Conservation (phyloP, 2,888 invertebrate species). For the Ophion obscuratus region DNA sequence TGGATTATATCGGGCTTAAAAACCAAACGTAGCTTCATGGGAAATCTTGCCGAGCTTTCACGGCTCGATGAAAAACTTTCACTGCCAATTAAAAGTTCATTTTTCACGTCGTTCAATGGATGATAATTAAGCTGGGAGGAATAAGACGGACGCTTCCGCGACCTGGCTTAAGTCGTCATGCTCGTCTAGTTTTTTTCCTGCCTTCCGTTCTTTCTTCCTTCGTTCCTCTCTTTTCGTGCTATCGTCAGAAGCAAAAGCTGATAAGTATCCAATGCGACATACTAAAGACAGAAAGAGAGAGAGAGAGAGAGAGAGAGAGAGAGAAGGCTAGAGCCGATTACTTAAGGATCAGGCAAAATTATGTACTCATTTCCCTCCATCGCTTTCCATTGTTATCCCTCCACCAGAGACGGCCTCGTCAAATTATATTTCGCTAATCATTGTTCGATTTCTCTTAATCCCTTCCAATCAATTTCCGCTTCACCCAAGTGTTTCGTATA, state of each 20-base stretch:
- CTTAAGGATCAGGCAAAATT: constrained; percentile 70
- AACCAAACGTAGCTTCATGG: background rate
- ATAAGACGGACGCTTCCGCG: constrained; percentile 20
- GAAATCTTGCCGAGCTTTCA: constrained; percentile 8
- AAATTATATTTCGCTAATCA: background rate
- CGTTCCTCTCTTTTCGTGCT: constrained; percentile 7
- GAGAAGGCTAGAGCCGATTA: constrained; percentile 46
- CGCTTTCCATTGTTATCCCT: background rate
- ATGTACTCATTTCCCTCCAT: constrained; percentile 64
- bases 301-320: background rate
- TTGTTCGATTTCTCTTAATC: background rate
- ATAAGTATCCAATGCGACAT: constrained; percentile 3
- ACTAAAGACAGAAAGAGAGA: background rate
- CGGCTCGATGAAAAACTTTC: constrained; percentile 30
- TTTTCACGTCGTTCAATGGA: constrained; percentile 56
- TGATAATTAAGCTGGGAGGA: constrained; percentile 26
- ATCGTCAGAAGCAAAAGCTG: background rate
- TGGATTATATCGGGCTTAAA: constrained; percentile 13
- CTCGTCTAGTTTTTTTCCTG: constrained; percentile 15
- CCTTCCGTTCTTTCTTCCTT: background rate
- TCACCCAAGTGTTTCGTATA: constrained; percentile 4
- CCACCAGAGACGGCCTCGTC: background rate
- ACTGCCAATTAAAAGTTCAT: constrained; percentile 52
- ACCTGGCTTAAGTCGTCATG: constrained; percentile 32
- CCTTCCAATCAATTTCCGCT: background rate